Base-by-base conservation (phyloP, 1,140 invertebrate genomes). In the Babylonia areolata region DNA sequence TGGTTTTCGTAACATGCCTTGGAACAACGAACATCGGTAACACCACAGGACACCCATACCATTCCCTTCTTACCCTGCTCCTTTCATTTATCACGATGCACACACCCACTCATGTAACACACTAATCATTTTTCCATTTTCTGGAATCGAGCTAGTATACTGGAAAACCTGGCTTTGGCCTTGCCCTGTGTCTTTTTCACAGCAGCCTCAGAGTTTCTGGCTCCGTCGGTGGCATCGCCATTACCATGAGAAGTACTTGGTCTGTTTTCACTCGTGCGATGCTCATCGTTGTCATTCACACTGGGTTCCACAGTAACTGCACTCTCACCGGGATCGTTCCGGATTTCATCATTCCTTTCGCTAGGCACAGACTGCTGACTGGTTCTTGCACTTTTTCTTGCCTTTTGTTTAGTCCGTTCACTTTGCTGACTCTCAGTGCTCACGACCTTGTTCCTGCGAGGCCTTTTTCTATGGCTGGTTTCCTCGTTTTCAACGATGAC, bases 111-210 rank as follows among this genome's bases (percentile, higher is more conserved):
- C 58, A 64, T n/a, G 28, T 23, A 64, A n/a, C 28, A 23, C 23
- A 23, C 33, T 11, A 54, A 6, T n/a, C 33, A 31, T 3, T 54
- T 54, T 54, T 84, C 82, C 39, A 84, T 73, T 15, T 46, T 58
- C 39, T 84, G 58, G 46, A 84, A 84, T 46, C 82, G 82, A 15
- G 82, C 82, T 33, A 84, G 46, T 23, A 73, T 69, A n/a, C 40
- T 84, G 37, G 82, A 84, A 75, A 84, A 69, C 40, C 46, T 84
- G 33, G 35, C 28, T 42, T 73, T 73, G 64, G 78, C n/a, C 31
- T 80, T 80, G n/a, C n/a, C 40, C 3, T 5, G 28, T 3, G 46
- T 54, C 23, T 31, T 51, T 31, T 80, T 35, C 2, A n/a, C n/a
- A n/a, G n/a, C n/a, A n/a, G 28, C 28, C 15, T 31, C 46, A 12